These are phyloP conservation scores for Brachypterus glaber DNA, from an alignment of 2,888 invertebrate species.

Conservation along the genomic window DNA sequence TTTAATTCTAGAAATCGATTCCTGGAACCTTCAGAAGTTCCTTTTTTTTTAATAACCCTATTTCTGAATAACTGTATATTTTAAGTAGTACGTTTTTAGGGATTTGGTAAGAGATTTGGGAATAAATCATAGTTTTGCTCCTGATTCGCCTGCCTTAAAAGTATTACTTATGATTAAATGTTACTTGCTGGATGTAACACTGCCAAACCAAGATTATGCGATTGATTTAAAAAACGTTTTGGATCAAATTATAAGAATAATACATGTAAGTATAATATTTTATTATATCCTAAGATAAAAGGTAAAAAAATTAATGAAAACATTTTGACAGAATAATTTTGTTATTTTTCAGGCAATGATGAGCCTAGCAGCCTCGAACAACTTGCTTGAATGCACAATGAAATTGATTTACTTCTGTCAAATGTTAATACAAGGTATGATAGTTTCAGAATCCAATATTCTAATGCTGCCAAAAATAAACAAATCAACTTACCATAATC, in stretches of 20 bases:
- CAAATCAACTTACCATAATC: constrained; percentile 51
- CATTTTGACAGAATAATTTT: constrained; percentile 2
- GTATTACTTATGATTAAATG: constrained; percentile 89
- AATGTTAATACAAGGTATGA: constrained; percentile 83
- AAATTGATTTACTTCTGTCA: constrained; percentile 74
- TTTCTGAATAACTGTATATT: too few relatives aligned
- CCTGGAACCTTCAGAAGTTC: too few relatives aligned
- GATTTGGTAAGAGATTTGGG: constrained; percentile 72
- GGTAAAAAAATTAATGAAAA: not conserved
- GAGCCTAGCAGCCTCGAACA: constrained; percentile 82
- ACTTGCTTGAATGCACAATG: constrained; percentile 78
- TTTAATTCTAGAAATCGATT: too few relatives aligned
- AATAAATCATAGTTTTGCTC: constrained; percentile 57
- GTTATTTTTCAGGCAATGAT: constrained; percentile 75
- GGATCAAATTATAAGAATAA: constrained; percentile 89
- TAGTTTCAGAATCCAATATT: constrained; percentile 68
- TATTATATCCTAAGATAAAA: not conserved
- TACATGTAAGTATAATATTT: constrained; percentile 56
- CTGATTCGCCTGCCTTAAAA: constrained; percentile 91
- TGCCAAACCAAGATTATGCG: constrained; percentile 89
- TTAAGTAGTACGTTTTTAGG: constrained; percentile 41
- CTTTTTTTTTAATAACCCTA: too few relatives aligned
- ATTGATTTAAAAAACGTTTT: constrained; percentile 95
- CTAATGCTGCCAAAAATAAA: constrained; percentile 70
- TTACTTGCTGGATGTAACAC: constrained; percentile 70